Base-by-base conservation (phyloP, 2,113 vertebrate genomes). In the Hoplias malabaricus region DNA sequence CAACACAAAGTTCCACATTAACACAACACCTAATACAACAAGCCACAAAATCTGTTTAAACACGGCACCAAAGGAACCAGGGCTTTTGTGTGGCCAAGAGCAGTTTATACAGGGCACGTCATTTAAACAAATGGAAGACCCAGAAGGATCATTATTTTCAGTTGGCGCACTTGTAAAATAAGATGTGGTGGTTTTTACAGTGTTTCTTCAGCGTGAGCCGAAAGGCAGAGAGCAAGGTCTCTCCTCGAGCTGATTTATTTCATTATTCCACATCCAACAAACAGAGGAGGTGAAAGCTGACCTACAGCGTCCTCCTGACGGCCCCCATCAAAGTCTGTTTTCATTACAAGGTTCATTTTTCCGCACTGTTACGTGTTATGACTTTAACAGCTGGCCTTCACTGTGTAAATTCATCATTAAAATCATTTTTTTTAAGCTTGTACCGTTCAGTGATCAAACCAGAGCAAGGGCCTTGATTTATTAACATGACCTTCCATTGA, bases 381-480 rank as follows among this genome's bases (percentile, higher is more conserved):
- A 89, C 92, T 94, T 92, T 91, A 88, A 87, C 90, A 91, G 69
- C 69, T 4, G n/a, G 31, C 33, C 89, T 92, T 85, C 88, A 84
- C 88, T 86, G 84, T 85, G 89, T 93, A 93, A 94, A 93, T 93
- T 90, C 87, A 94, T 93, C 94, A 93, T 84, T 92, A 90, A 91
- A 94, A 88, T 88, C 5, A 16, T 34, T 87, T 87, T 80, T 93
- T 92, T 92, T 90, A 93, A 85, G 82, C 29, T 50, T 10, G 21
- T n/a, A 10, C 57, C 89, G 10, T 61, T 92, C 91, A 92, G 92
- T 93, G 93, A 94, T 91, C 86, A 89, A 88, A 92, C 92, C 19
- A 67, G 13, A 12, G 25, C 14, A 53, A 31, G 11, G 25, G 4
- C 50, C n/a, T 34, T 69, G 8, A 48, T 11, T 56, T 46, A 54